Evolutionary conservation across 1,140 invertebrate genomes (phyloP).

Genomic region (Spodoptera frugiperda): DNA sequence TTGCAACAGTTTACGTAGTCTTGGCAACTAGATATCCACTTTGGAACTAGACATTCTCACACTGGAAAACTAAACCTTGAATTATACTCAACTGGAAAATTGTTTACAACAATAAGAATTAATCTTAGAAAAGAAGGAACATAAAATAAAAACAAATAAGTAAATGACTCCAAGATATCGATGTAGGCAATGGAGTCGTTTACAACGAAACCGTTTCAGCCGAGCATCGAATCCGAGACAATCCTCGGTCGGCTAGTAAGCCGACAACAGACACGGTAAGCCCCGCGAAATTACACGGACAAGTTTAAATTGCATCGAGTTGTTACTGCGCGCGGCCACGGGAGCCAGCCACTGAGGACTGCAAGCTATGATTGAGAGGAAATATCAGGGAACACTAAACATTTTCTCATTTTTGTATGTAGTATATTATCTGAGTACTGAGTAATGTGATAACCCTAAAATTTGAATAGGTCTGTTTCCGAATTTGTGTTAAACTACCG

Average conservation of each 20-base stretch:
- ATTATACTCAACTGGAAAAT: no score
- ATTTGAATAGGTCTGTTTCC: no score
- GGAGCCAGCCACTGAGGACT: not conserved
- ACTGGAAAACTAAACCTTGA: no score
- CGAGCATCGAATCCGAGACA: slow-evolving; percentile 24
- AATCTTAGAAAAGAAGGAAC: no score
- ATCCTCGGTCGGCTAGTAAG: slow-evolving; percentile 11
- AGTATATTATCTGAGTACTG: no score
- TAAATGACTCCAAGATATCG: not conserved
- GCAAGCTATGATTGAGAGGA: not conserved
- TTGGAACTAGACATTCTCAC: no score
- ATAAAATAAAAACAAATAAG: not conserved
- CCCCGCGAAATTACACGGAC: slow-evolving; percentile 36
- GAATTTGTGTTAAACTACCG: no score
- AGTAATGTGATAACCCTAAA: no score
- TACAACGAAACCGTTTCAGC: slow-evolving; percentile 21
- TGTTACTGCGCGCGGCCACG: not conserved
- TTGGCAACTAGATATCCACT: not conserved
- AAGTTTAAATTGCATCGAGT: slow-evolving; percentile 52
- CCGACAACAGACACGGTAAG: slow-evolving; percentile 36
- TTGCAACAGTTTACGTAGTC: not conserved
- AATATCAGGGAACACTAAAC: no score
- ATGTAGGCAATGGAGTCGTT: not conserved
- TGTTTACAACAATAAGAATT: no score
- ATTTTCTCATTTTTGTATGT: no score